Evolutionary conservation across 2,888 invertebrate genomes (phyloP), one percentile per base, ranked within the genome.

Genomic region (Onthophagus sagittarius): DNA sequence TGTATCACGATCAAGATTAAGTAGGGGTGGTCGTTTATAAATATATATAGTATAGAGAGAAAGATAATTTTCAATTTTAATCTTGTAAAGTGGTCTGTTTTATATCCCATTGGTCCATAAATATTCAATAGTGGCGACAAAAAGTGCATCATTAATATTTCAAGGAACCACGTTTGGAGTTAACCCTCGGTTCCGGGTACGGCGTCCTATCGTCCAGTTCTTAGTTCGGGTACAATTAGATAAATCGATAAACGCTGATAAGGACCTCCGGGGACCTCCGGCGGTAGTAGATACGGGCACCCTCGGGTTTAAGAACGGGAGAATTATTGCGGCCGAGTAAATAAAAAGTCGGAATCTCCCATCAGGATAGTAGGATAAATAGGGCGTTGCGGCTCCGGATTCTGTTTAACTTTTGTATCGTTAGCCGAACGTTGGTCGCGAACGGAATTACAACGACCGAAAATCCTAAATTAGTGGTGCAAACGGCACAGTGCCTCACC

Each of bases 281-380:
- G n/a, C 67, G 15, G 67, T 23, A n/a, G 67, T 23, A 31, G 67
- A 67, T 67, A 67, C 67, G 67, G 31, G 31, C 31, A n/a, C 67
- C 67, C 32, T 31, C 67, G 67, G 23, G 23, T 53, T 70, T 72
- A 72, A 72, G 65, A 11, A 62, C 32, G 9, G 63, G 63, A 70
- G 67, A 69, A 69, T 72, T 64, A 64, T 72, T 65, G 33, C 39
- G n/a, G 33, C 31, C 62, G 63, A 72, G 69, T 72, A 69, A 72
- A 72, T 72, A 71, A 73, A 73, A 73, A 23, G 71, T n/a, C 33
- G 65, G 31, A n/a, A 64, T 15, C 32, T 72, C 72, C 74, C 72
- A 67, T 70, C 62, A 63, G 74, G 67, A 64, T 71, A 71, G 23
- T 74, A 74, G 72, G 70, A 74, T 74, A 74, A 74, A 74, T 74